Percentiles rank a stretch among this genome's conserved stretches.
Evolutionary conservation across 2,888 invertebrate species (phyloP).

Genomic region (Pristionchus exspectatus): DNA sequence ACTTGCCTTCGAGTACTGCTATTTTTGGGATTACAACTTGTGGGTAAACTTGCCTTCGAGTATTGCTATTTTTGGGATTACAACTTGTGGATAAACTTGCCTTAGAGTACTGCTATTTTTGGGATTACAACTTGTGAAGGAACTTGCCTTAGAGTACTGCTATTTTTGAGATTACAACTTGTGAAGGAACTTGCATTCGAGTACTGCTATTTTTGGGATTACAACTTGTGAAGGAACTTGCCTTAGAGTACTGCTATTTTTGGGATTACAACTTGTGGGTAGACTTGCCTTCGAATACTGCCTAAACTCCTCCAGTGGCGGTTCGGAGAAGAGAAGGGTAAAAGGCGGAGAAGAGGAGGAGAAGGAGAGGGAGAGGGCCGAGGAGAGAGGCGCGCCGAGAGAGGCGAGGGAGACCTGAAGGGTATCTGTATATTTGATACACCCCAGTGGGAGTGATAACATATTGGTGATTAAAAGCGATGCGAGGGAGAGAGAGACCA

Average conservation of each 20-base stretch:
- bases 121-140: background rate
- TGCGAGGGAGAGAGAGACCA: too few species aligned
- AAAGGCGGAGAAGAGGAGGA: slow-evolving; percentile 49
- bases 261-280: too few species aligned
- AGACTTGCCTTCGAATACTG: background rate
- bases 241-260: background rate
- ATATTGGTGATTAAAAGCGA: too few species aligned
- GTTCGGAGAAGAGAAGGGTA: slow-evolving; percentile 6
- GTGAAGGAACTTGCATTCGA: background rate
- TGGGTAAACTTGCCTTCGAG: background rate
- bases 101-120: background rate
- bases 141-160: background rate
- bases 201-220: background rate
- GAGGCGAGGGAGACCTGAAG: slow-evolving; percentile 26
- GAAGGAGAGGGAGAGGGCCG: slow-evolving; percentile 47
- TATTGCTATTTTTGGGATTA: background rate
- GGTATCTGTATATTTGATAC: too few species aligned
- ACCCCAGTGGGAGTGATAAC: too few species aligned
- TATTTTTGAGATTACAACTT: background rate
- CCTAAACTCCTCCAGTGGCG: slow-evolving; percentile 6
- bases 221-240: background rate
- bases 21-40: background rate
- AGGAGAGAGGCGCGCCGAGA: background rate
- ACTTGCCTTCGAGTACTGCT: background rate
- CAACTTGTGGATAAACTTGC: background rate